These are phyloP conservation scores for Bubalus kerabau DNA, from an alignment of 2,113 vertebrate genomes.

Conservation along the genomic window DNA sequence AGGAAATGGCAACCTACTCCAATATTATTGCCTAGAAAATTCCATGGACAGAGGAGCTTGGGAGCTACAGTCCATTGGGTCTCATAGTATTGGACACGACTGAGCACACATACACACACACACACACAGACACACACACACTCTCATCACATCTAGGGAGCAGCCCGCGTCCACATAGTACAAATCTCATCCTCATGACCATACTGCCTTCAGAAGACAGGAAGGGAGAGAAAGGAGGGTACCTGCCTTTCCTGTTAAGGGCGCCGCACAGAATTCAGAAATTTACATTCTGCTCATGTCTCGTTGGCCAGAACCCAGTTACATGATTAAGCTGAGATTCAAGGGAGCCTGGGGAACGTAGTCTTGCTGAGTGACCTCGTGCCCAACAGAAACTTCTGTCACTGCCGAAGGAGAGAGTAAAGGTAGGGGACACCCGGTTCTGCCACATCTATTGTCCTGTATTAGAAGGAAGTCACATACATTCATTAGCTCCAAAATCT, in stretches of 20 bases:
- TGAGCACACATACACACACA: neutral
- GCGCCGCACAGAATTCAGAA: neutral
- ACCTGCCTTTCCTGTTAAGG: neutral
- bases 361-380: neutral
- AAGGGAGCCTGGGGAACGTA: neutral
- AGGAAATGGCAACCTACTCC: neutral
- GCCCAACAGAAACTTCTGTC: neutral
- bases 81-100: neutral
- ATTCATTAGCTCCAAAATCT: neutral
- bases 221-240: neutral
- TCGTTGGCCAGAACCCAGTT: neutral
- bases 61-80: neutral
- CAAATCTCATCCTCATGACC: too few relatives aligned
- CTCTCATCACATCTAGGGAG: too few relatives aligned
- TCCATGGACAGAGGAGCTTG: neutral
- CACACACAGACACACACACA: neutral
- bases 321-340: neutral
- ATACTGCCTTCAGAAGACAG: neutral
- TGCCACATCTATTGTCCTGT: neutral
- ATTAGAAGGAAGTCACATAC: neutral
- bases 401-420: neutral
- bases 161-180: fast-evolving
- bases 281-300: neutral
- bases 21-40: neutral
- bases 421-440: neutral